phyloP scores from a whole-genome alignment of 1,140 invertebrate genomes.

The Drosophila tsacasi region DNA sequence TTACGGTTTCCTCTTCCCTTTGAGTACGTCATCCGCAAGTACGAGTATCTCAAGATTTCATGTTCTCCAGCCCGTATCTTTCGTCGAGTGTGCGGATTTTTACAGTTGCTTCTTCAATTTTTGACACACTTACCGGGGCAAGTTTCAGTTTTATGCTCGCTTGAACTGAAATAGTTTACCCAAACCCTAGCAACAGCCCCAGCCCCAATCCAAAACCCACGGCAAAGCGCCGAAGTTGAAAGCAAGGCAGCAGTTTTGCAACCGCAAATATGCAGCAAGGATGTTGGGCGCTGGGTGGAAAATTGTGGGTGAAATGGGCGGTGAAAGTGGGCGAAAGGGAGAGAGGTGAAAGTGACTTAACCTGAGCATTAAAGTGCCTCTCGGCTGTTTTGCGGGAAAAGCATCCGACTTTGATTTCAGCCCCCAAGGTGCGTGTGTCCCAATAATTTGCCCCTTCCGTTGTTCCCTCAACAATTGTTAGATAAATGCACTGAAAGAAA shows the following conservation, averaged over 20 bases:
- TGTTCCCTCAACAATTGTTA: slow-evolving; percentile 11
- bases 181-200: slow-evolving; percentile 1
- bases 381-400: slow-evolving; percentile 47
- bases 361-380: slow-evolving; percentile 70
- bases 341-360: slow-evolving; percentile 32
- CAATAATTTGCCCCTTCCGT: slow-evolving; percentile 41
- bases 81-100: slow-evolving; percentile 34
- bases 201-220: not conserved
- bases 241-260: slow-evolving; percentile 63
- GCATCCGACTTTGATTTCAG: slow-evolving; percentile 69
- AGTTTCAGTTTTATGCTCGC: slow-evolving; percentile 75
- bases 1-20: slow-evolving; percentile 12
- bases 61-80: slow-evolving; percentile 23
- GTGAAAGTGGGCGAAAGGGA: not conserved
- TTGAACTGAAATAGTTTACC: slow-evolving; percentile 69
- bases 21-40: slow-evolving; percentile 20
- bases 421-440: slow-evolving; percentile 47
- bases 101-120: slow-evolving; percentile 61
- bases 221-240: slow-evolving; percentile 45
- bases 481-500: slow-evolving; percentile 12
- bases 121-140: slow-evolving; percentile 74
- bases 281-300: slow-evolving; percentile 32
- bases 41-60: slow-evolving; percentile 39
- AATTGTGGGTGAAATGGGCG: slow-evolving; percentile 18
- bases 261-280: slow-evolving; percentile 73